Percentiles rank a stretch among this genome's conserved stretches.
Evolutionary conservation across 2,888 invertebrate genomes (phyloP).

Genomic region (Oasisia sp.): DNA sequence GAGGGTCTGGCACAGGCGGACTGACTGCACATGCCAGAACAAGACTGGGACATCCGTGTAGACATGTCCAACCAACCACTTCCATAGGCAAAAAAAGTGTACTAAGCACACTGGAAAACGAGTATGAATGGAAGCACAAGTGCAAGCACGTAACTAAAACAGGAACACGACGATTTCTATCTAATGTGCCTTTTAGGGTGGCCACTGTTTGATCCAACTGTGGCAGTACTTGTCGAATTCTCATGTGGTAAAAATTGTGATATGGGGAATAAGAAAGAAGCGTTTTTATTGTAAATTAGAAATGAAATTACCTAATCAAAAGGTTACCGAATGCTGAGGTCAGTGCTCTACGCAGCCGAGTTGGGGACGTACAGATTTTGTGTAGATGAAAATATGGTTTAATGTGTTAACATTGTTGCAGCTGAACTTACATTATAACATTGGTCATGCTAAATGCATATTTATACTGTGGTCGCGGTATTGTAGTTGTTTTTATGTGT

Average conservation of each 20-base stretch:
- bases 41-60: not conserved
- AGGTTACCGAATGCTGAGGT: not conserved
- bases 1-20: too few relatives aligned
- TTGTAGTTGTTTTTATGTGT: not conserved
- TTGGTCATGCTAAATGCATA: not conserved
- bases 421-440: constrained; percentile 9
- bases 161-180: not conserved
- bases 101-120: not conserved
- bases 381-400: not conserved
- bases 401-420: not conserved
- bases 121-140: not conserved
- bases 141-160: not conserved
- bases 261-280: not conserved
- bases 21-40: not conserved
- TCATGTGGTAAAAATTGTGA: not conserved
- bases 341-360: not conserved
- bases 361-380: not conserved
- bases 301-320: not conserved
- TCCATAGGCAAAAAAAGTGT: not conserved
- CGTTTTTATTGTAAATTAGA: not conserved
- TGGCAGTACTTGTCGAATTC: not conserved
- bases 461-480: not conserved
- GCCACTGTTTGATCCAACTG: not conserved
- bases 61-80: not conserved
- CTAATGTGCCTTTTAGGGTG: not conserved